Evolutionary conservation across 2,888 invertebrate species (phyloP), one percentile per base, ranked within the genome.

Genomic region (Hydrotaea diabolus): DNA sequence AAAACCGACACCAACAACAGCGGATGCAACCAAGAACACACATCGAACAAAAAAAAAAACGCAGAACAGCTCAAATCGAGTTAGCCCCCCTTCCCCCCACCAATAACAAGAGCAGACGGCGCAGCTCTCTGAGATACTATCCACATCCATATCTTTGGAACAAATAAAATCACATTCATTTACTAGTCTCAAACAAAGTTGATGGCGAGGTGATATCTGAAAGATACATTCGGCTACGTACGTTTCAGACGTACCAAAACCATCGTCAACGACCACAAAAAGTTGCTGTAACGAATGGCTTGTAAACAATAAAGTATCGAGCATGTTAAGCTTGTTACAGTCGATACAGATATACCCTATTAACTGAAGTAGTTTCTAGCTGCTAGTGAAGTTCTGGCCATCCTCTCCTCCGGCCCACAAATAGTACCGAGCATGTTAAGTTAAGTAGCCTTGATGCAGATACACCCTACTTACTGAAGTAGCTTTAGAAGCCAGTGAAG

Each of bases 1-100:
- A 59, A 59, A 26, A 59, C 26, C 23, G 26, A 15, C 13, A 15
- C 26, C 3, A 15, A 2, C 23, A 13, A 59, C 59, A 83, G 66
- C 83, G 74, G 80, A 83, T 83, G 80, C 82, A 82, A 78, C 75
- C 75, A 62, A 79, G 75, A 78, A 75, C 73, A 31, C 73, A 31
- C 31, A 31, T 2, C 31, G 31, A 31, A 31, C 31, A 7, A 31
- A 31, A 31, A 2, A n/a, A 31, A 31, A 53, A 39, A 62, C 46
- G 59, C 59, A 36, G 0, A 59, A 2, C 3, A 31, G 36, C 9
- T 26, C 36, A 62, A 26, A 26, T 31, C 17, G 64, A 72, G 57
- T 59, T 73, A 62, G 39, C 71, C 36, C 15, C 59, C 19, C 49
- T 36, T 19, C 4, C 11, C 31, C 19, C 26, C 49, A 49, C n/a